phyloP scores from a whole-genome alignment of 2,113 vertebrate species.

The Pongo pygmaeus region DNA sequence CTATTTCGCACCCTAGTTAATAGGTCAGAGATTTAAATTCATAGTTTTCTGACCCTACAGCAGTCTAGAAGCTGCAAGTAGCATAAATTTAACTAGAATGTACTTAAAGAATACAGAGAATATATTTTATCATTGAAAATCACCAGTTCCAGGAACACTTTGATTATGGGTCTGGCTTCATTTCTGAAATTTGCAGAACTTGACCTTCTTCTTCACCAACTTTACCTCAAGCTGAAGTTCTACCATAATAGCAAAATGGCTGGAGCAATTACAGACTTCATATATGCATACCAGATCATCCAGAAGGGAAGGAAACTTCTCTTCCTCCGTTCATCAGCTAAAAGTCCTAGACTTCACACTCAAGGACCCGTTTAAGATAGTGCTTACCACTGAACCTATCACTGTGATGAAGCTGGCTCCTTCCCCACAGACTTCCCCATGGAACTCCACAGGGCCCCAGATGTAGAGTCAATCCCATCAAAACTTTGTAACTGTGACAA shows the following conservation, averaged over 20 bases:
- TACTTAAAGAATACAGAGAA: neutral
- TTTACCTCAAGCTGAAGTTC: neutral
- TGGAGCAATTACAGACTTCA: neutral
- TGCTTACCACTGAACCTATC: fast-evolving
- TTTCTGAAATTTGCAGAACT: neutral
- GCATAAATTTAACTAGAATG: neutral
- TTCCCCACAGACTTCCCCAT: neutral
- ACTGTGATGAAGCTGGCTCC: neutral
- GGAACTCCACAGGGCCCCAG: neutral
- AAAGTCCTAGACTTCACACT: neutral
- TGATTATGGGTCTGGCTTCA: neutral
- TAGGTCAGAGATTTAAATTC: neutral
- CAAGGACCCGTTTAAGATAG: neutral
- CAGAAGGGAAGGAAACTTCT: neutral
- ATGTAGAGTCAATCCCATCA: neutral
- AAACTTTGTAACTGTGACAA: neutral
- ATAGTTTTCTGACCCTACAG: neutral
- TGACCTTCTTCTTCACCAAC: neutral
- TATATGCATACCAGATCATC: neutral
- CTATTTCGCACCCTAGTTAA: neutral
- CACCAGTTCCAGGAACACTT: neutral
- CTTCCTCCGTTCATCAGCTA: neutral
- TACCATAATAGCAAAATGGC: neutral
- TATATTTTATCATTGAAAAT: neutral
- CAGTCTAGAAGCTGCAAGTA: neutral